Percentiles rank a stretch among this genome's conserved stretches.
Conservation (phyloP, 2,113 vertebrate species). For the Nanorana parkeri region DNA sequence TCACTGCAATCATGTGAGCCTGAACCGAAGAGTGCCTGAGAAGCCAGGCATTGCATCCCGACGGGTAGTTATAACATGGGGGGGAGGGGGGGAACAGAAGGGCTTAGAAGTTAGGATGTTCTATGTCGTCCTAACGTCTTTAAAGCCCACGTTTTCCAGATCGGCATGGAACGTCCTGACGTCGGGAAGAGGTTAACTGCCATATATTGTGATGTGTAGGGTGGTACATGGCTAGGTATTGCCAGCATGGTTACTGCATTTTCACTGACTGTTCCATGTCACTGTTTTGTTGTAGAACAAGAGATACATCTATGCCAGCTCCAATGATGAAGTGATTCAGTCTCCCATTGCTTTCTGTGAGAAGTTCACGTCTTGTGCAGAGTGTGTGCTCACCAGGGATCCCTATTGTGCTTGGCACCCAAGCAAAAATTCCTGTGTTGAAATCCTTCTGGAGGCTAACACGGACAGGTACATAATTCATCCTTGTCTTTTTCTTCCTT, state of each 20-base stretch:
- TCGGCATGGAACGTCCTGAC: too few relatives aligned
- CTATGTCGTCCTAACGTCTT: too few relatives aligned
- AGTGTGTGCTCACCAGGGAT: conserved; percentile 90
- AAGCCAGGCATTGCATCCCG: too few relatives aligned
- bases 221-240: too few relatives aligned
- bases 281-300: conserved; percentile 70
- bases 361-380: conserved; percentile 81
- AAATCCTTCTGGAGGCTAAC: conserved; percentile 69
- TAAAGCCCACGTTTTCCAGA: too few relatives aligned
- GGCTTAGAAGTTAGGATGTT: too few relatives aligned
- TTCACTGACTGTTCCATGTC: background rate
- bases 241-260: background rate
- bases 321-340: conserved; percentile 90
- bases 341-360: conserved; percentile 87
- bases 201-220: too few relatives aligned
- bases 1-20: too few relatives aligned
- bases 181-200: too few relatives aligned
- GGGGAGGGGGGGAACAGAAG: too few relatives aligned
- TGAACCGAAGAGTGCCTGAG: too few relatives aligned
- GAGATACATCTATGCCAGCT: conserved; percentile 85
- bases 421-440: conserved; percentile 67
- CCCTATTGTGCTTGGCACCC: conserved; percentile 93
- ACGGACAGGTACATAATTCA: conserved; percentile 67
- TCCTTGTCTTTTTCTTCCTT: background rate
- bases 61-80: too few relatives aligned